Evolutionary conservation across 2,797 vertebrate species (phyloP).

Genomic region (Bovichtus diacanthus): DNA sequence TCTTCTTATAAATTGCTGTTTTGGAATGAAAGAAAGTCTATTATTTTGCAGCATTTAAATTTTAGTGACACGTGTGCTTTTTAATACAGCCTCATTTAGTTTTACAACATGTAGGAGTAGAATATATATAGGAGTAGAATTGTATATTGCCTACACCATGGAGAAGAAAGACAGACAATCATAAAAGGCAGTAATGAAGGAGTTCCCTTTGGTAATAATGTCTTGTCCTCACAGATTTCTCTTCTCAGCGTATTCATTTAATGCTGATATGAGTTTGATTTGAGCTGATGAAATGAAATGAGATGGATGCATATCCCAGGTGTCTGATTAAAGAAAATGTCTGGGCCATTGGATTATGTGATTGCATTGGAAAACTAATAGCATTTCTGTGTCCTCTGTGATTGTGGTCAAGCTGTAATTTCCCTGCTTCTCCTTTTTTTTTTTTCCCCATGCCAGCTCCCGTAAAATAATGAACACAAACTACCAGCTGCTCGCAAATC

Average conservation of each 20-base stretch:
- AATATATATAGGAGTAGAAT: background rate
- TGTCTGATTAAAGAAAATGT: conserved; percentile 74
- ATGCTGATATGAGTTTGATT: conserved; percentile 68
- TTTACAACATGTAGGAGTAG: too few relatives aligned
- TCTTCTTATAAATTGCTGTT: background rate
- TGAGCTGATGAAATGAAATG: conserved; percentile 70
- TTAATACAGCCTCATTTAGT: background rate
- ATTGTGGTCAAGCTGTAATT: conserved; percentile 75
- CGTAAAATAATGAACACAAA: conserved; percentile 65
- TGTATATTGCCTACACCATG: background rate
- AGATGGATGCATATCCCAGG: conserved; percentile 71
- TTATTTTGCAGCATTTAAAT: background rate
- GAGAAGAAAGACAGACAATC: conserved; percentile 21
- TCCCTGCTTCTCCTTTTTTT: conserved; percentile 46
- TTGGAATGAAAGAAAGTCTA: background rate
- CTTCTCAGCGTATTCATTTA: conserved; percentile 59
- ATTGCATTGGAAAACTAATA: conserved; percentile 72
- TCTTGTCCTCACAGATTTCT: conserved; percentile 48
- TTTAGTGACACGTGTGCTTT: background rate
- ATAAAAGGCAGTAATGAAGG: conserved; percentile 45
- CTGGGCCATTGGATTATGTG: conserved; percentile 61
- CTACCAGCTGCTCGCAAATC: conserved; percentile 63
- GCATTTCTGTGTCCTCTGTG: conserved; percentile 61
- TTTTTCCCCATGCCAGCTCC: conserved; percentile 36
- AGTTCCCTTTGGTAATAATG: conserved; percentile 57